These are phyloP conservation scores for Drosophila nigrodunni DNA, from an alignment of 1,140 invertebrate species.

Conservation along the genomic window DNA sequence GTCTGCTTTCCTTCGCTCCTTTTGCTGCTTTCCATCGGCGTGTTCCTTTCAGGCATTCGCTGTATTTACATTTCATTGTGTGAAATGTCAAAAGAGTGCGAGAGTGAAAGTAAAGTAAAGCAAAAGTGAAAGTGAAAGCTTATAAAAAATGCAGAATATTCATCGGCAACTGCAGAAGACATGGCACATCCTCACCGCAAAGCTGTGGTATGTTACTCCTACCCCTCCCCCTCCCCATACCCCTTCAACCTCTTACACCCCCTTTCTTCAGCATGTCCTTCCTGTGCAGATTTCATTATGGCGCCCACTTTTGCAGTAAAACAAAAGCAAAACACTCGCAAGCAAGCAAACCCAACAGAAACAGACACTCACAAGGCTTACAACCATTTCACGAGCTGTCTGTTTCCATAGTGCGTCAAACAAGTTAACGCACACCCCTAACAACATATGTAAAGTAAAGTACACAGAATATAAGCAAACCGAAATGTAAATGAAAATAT, in stretches of 20 bases:
- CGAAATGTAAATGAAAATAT: not conserved
- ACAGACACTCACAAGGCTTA: constrained; percentile 20
- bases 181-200: constrained; percentile 51
- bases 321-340: not conserved
- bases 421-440: constrained; percentile 42
- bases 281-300: constrained; percentile 64
- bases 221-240: not conserved
- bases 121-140: constrained; percentile 50
- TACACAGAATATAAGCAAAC: constrained; percentile 2
- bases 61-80: constrained; percentile 79
- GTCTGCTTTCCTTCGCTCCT: constrained; percentile 26
- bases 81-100: constrained; percentile 33
- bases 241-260: too few relatives aligned
- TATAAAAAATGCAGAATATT: constrained; percentile 58
- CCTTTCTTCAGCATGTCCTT: constrained; percentile 3
- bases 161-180: constrained; percentile 5
- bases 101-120: constrained; percentile 29
- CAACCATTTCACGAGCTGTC: constrained; percentile 23
- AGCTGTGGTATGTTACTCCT: constrained; percentile 39
- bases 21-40: not conserved
- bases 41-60: constrained; percentile 59
- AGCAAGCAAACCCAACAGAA: constrained; percentile 3
- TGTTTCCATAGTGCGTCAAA: constrained; percentile 18
- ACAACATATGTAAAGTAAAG: constrained; percentile 14
- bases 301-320: constrained; percentile 45